Conservation (phyloP, 2,113 vertebrate genomes). For the Eubucco bourcierii region DNA sequence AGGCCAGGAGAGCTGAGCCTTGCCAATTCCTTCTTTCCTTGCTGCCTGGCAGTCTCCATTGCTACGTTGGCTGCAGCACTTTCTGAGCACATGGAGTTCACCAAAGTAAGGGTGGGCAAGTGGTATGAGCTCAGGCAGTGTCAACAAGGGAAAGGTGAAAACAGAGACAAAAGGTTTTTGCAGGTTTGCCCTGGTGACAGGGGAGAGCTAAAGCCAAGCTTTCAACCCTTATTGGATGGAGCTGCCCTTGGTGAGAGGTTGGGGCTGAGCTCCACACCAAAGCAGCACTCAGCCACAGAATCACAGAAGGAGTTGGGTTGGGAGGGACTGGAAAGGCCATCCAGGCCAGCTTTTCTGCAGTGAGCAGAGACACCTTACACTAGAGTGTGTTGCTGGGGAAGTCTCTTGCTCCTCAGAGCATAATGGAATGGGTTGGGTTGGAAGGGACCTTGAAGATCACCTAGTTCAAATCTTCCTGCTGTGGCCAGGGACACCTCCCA, state of each 20-base stretch:
- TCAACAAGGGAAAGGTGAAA: not conserved
- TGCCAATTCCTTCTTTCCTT: not conserved
- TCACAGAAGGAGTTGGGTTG: no score
- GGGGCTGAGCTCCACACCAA: not conserved
- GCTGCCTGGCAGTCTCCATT: not conserved
- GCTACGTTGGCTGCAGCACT: fast-evolving
- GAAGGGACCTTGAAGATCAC: no score
- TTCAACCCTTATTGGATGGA: not conserved
- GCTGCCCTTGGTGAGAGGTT: not conserved
- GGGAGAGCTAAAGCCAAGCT: not conserved
- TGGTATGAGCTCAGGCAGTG: not conserved
- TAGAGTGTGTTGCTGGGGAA: no score
- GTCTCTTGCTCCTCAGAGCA: not conserved
- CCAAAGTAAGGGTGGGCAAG: not conserved
- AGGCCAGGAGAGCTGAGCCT: not conserved
- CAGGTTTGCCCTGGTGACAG: not conserved
- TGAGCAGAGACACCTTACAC: no score
- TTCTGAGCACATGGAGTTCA: not conserved
- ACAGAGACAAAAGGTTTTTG: not conserved
- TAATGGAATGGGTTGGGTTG: no score
- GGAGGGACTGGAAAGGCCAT: no score
- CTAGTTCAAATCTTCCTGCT: no score
- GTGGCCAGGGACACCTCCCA: no score
- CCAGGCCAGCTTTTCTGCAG: no score
- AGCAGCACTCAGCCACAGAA: not conserved